Conservation (phyloP, 2,797 vertebrate genomes). For the Dicrostonyx torquatus region DNA sequence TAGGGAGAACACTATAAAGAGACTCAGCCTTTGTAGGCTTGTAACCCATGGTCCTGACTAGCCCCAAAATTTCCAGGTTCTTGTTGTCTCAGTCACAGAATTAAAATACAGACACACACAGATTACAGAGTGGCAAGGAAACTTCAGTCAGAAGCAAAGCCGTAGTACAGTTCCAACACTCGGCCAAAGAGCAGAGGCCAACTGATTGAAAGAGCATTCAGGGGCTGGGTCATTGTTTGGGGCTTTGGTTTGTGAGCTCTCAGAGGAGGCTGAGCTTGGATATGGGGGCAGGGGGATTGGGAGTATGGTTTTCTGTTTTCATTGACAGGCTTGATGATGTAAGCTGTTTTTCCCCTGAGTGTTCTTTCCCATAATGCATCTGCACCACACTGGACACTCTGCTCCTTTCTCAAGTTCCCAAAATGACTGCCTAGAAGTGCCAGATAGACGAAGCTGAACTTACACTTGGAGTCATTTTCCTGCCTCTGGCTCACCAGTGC, state of each 20-base stretch:
- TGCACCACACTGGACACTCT: neutral
- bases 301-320: neutral
- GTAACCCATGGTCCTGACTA: neutral
- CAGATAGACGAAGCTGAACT: neutral
- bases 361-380: neutral
- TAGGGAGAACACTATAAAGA: neutral
- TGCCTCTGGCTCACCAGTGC: neutral
- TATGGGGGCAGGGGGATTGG: neutral
- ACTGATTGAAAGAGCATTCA: neutral
- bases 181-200: neutral
- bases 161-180: neutral
- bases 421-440: neutral
- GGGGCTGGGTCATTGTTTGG: neutral
- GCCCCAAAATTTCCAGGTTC: neutral
- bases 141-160: neutral
- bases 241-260: neutral
- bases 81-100: neutral
- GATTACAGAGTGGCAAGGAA: neutral
- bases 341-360: neutral
- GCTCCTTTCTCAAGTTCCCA: conserved; percentile 31
- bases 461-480: neutral
- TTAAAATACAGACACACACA: neutral
- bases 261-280: neutral
- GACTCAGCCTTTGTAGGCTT: neutral
- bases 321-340: neutral